A percentile compares a stretch with the other conserved stretches of the same genome.
phyloP scores from a whole-genome alignment of 1,140 invertebrate species.

The Drosophila cardini region DNA sequence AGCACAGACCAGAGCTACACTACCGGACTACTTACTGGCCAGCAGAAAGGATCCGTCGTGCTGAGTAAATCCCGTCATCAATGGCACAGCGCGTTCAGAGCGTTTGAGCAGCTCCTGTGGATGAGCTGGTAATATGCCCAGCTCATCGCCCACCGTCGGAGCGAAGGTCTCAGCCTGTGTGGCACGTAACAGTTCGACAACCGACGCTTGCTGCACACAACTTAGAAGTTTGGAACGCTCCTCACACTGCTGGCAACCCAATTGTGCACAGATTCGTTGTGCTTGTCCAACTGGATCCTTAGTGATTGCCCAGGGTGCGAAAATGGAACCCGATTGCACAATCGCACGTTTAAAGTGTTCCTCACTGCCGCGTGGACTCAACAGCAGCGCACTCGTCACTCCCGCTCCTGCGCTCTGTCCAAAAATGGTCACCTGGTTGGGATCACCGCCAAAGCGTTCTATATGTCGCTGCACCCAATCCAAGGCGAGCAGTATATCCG shows the following conservation, averaged over 20 bases:
- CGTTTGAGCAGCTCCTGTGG: constrained; percentile 53
- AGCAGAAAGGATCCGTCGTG: constrained; percentile 80
- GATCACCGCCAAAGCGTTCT: constrained; percentile 88
- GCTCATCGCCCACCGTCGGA: constrained; percentile 64
- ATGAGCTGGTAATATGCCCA: constrained; percentile 63
- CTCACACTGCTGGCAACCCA: constrained; percentile 57
- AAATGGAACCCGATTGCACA: constrained; percentile 80
- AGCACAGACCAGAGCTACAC: not conserved
- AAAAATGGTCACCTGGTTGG: constrained; percentile 85
- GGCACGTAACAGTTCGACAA: constrained; percentile 54
- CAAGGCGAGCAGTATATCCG: constrained; percentile 84
- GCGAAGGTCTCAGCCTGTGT: constrained; percentile 63
- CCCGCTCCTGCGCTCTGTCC: constrained; percentile 80
- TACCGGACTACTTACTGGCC: constrained; percentile 56
- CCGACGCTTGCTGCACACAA: constrained; percentile 54
- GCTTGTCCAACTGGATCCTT: constrained; percentile 61
- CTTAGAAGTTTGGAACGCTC: constrained; percentile 29
- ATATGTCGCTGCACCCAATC: constrained; percentile 88
- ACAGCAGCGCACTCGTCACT: constrained; percentile 65
- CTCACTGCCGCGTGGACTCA: constrained; percentile 68
- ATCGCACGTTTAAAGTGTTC: constrained; percentile 69
- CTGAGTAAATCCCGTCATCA: constrained; percentile 79
- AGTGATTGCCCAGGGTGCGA: constrained; percentile 68
- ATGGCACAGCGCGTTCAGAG: constrained; percentile 50
- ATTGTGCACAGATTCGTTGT: constrained; percentile 50